These are phyloP conservation scores for Tautogolabrus adspersus DNA, from an alignment of 2,113 vertebrate genomes.

Conservation along the genomic window DNA sequence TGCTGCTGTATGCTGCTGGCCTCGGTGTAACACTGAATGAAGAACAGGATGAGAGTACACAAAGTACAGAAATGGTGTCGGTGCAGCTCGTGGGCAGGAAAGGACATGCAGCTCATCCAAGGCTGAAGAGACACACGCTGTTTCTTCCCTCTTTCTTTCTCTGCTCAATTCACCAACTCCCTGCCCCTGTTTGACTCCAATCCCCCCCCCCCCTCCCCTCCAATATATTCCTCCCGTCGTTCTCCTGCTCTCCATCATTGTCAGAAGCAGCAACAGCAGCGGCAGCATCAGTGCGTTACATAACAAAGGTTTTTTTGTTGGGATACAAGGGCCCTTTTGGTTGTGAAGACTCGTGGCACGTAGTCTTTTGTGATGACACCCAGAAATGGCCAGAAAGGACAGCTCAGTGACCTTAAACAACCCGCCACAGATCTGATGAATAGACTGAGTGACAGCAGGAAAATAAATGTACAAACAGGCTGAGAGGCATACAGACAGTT, in stretches of 20 bases:
- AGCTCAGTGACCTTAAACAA: slow-evolving; percentile 64
- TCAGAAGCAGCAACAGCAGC: slow-evolving; percentile 55
- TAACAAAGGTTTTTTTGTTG: slow-evolving; percentile 79
- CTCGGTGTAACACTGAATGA: slow-evolving; percentile 42
- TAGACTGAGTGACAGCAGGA: slow-evolving; percentile 50
- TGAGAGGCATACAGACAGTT: slow-evolving; percentile 21
- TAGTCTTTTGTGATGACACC: slow-evolving; percentile 74
- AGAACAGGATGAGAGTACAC: slow-evolving; percentile 49
- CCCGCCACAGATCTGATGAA: slow-evolving; percentile 59
- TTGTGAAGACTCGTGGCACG: slow-evolving; percentile 59
- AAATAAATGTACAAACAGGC: slow-evolving; percentile 49
- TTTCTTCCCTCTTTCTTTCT: slow-evolving; percentile 25
- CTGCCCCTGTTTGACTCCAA: slow-evolving; percentile 30
- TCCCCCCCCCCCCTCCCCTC: slow-evolving; percentile 6
- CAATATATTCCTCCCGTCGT: slow-evolving; percentile 15
- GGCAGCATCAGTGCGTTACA: slow-evolving; percentile 72
- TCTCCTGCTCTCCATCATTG: slow-evolving; percentile 45
- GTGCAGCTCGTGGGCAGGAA: slow-evolving; percentile 43
- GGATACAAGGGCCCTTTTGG: slow-evolving; percentile 70
- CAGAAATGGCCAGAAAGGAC: slow-evolving; percentile 73
- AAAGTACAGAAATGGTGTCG: slow-evolving; percentile 44
- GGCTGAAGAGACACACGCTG: not conserved
- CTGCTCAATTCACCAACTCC: slow-evolving; percentile 11
- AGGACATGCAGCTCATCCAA: slow-evolving; percentile 10
- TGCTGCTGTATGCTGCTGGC: slow-evolving; percentile 59